These are phyloP conservation scores for Microcebus griseorufus DNA, from an alignment of 2,113 vertebrate species.

Conservation along the genomic window DNA sequence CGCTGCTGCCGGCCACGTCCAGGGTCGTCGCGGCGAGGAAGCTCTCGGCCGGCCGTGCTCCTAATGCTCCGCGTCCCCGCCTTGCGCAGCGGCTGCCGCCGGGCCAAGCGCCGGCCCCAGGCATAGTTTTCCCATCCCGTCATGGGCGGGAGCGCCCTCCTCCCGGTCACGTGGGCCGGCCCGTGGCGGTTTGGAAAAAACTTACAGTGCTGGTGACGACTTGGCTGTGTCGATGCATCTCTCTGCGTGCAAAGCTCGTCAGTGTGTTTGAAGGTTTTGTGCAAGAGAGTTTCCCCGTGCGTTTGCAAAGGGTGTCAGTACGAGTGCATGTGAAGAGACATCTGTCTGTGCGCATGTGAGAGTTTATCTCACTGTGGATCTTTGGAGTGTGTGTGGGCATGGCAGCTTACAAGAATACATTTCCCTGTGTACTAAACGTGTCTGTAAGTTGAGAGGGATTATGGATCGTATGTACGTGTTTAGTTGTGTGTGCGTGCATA, in stretches of 20 bases:
- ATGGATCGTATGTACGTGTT: background rate
- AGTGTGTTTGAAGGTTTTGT: background rate
- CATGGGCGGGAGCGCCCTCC: slow-evolving; percentile 78
- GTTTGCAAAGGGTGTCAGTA: background rate
- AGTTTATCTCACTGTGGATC: background rate
- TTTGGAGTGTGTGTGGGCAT: background rate
- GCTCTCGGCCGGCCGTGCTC: background rate
- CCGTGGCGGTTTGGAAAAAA: background rate
- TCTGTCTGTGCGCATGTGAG: background rate
- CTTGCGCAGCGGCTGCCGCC: slow-evolving; percentile 68
- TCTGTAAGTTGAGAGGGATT: background rate
- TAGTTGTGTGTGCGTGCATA: too few species aligned
- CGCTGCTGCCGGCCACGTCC: background rate
- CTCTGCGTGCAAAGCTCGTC: background rate
- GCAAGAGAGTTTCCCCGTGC: background rate
- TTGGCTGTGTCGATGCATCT: background rate
- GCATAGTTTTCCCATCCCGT: slow-evolving; percentile 88
- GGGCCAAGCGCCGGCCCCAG: slow-evolving; percentile 70
- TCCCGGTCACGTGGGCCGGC: slow-evolving; percentile 81
- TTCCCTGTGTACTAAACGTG: background rate
- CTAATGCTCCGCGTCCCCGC: background rate
- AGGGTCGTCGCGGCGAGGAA: background rate
- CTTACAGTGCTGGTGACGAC: background rate
- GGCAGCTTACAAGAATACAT: background rate
- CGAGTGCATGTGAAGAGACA: background rate